These are phyloP conservation scores for Notolabrus celidotus DNA, from an alignment of 2,797 vertebrate genomes.

Conservation along the genomic window DNA sequence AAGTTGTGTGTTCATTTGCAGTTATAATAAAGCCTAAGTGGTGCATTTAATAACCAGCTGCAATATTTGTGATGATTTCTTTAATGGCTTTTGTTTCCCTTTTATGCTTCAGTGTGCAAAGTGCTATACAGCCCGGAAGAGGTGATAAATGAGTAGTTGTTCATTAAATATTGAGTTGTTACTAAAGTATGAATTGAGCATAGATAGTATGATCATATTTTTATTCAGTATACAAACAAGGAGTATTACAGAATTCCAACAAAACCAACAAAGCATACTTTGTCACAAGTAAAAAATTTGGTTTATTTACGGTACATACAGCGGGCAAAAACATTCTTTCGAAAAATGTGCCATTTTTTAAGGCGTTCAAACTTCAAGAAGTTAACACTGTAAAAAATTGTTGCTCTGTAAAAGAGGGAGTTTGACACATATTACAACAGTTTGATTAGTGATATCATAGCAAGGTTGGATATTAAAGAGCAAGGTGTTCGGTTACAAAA, in stretches of 20 bases:
- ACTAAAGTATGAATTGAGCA: slow-evolving; percentile 20
- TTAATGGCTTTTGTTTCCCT: too few relatives aligned
- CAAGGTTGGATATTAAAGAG: slow-evolving; percentile 44
- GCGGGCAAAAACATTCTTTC: slow-evolving; percentile 75
- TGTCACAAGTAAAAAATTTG: slow-evolving; percentile 77
- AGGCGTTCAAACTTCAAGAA: slow-evolving; percentile 74
- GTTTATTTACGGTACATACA: slow-evolving; percentile 75
- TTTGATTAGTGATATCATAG: slow-evolving; percentile 55
- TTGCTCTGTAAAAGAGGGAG: slow-evolving; percentile 67
- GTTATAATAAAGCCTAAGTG: too few relatives aligned
- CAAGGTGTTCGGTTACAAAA: slow-evolving; percentile 36
- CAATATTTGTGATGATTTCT: too few relatives aligned
- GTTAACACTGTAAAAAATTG: slow-evolving; percentile 77
- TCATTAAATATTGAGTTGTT: not conserved
- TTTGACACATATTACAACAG: slow-evolving; percentile 66
- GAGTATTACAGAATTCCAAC: slow-evolving; percentile 69
- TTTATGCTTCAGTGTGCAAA: too few relatives aligned
- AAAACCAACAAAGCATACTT: slow-evolving; percentile 69
- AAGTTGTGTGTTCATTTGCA: too few relatives aligned
- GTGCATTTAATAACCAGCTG: too few relatives aligned
- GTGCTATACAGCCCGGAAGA: too few relatives aligned
- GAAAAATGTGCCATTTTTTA: slow-evolving; percentile 77
- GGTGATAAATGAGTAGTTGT: too few relatives aligned
- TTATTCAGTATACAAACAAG: slow-evolving; percentile 61
- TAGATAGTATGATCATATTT: slow-evolving; percentile 33